Base-by-base conservation (phyloP, 2,888 invertebrate species). In the Molorchus minor region DNA sequence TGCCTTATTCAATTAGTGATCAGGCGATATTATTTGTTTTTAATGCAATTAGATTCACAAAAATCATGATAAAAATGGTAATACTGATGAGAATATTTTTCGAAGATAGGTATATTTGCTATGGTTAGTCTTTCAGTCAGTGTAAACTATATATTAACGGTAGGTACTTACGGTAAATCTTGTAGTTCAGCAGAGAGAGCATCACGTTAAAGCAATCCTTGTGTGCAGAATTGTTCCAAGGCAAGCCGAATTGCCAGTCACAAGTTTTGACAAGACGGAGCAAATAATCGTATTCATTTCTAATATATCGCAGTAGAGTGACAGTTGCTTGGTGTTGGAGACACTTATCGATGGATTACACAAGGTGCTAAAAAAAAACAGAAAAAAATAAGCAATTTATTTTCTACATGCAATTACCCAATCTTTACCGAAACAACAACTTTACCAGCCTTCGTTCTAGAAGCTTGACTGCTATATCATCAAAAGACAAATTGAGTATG, bases 211-310 rank as follows among this genome's bases (percentile, higher is more conserved):
- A 73, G 57, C 82, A 82, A 59, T 85, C 84, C 13, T 80, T 0
- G 84, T 81, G 66, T 84, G 82, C 29, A 80, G 70, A 35, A 83
- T 74, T 8, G 79, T 78, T 2, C 76, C 75, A 25, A 80, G 72
- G 64, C 82, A 81, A 35, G 74, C 76, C 4, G 72, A 64, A 68
- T 80, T 82, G 21, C 76, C 68, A 17, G 72, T 49, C 71, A 82
- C 77, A 35, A 82, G 77, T 65, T 79, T 81, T 1, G 77, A 80
- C 35, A 85, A 70, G 15, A 84, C 71, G 15, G 74, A 74, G 62
- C 83, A 84, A 35, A 85, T 75, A 20, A 77, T 75, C 1, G 79
- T 75, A 63, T 84, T 81, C 84, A 85, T 84, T 73, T 83, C 82
- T 47, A 85, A 61, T 54, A 83, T 74, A 36, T 83, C 83, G 56